Base-by-base conservation (phyloP, 2,113 vertebrate genomes). In the Antechinus stuartii region DNA sequence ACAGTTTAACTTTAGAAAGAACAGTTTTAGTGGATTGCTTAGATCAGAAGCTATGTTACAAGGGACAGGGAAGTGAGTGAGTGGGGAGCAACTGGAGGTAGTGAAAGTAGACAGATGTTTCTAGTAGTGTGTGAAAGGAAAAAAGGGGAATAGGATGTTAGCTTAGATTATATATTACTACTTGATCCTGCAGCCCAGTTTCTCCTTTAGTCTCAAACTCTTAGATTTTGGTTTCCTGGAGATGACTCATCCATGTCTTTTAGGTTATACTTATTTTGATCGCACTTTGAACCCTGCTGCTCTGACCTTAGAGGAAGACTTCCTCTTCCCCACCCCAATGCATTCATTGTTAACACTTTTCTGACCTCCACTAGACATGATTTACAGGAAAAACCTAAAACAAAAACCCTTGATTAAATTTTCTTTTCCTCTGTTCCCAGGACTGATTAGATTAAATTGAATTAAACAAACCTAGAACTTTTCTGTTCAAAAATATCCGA, bases 401-500 rank as follows among this genome's bases (percentile, higher is more conserved):
- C 47, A 49, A n/a, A n/a, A 22, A 35, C 5, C 35, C 16, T 76
- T 76, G 16, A 16, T 76, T 76, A 76, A 22, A 76, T 76, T 76
- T 76, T 76, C 68, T 42, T 7, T 76, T 42, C 19, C 35, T 42
- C n/a, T 42, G 6, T 30, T 42, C 35, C 19, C 6, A 76, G 16
- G n/a, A 76, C 42, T 3, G 26, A 14, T 12, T 6, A 1, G 22
- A 19, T 27, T 1, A 61, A 26, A 2, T 25, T 7, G n/a, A 6
- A n/a, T 26, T 93, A 91, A 50, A 1, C 14, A 23, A 68, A 90
- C 24, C 23, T 52, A 1, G 27, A 90, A n/a, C 52, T 52, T 23
- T 91, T 14, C 11, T 25, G 46, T 3, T 0, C 9, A 19, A 52
- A 7, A 24, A 90, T 0, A 0, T 1, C 53, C 0, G 14, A 9